Conservation (phyloP, 2,797 vertebrate genomes). For the Dallia pectoralis region DNA sequence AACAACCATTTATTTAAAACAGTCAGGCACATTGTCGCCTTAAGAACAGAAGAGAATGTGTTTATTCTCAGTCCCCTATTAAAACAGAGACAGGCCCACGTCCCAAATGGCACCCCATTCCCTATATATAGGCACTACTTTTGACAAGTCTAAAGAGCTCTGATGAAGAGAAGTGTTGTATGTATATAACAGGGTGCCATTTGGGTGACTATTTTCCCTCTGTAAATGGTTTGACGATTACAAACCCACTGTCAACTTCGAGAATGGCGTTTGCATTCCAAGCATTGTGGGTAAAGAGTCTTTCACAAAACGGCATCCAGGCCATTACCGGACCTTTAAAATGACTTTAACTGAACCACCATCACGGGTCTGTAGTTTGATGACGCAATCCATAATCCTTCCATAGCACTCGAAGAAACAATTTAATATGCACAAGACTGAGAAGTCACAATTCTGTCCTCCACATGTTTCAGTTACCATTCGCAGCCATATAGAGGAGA, state of each 20-base stretch:
- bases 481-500: constrained; percentile 12
- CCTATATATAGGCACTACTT: background rate
- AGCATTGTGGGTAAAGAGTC: constrained; percentile 5
- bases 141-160: background rate
- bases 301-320: background rate
- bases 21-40: background rate
- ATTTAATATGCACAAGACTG: background rate
- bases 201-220: background rate
- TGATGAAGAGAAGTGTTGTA: background rate
- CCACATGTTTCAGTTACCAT: constrained; percentile 24
- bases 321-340: background rate
- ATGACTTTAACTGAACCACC: background rate
- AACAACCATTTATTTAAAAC: background rate
- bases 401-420: background rate
- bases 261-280: background rate
- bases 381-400: background rate
- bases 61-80: background rate
- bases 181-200: background rate
- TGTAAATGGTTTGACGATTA: background rate
- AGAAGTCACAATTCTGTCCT: background rate
- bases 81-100: background rate
- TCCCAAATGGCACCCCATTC: background rate
- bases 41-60: background rate
- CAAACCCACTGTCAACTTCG: background rate
- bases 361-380: background rate